Conservation (phyloP, 2,888 invertebrate genomes). For the Bursaphelenchus okinawaensis region DNA sequence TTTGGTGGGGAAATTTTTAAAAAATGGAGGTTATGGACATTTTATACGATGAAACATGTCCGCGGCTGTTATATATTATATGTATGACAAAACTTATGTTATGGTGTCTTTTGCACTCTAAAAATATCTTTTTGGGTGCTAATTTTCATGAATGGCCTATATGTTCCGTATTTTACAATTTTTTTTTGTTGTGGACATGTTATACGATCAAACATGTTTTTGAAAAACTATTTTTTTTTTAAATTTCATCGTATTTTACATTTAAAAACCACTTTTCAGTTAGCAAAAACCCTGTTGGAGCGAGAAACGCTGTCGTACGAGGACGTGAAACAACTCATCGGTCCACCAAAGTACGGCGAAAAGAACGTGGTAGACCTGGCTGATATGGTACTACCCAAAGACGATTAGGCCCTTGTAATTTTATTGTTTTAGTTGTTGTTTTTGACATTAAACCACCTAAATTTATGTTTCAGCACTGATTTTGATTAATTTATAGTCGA, state of each 20-base stretch:
- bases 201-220: neutral
- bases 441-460: neutral
- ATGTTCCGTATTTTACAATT: too few relatives aligned
- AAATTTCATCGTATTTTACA: neutral
- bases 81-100: too few relatives aligned
- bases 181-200: neutral
- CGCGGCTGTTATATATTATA: too few relatives aligned
- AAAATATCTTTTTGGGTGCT: too few relatives aligned
- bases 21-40: neutral
- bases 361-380: slow-evolving; percentile 43
- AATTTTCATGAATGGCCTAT: too few relatives aligned
- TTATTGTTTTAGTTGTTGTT: neutral
- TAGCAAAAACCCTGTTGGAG: slow-evolving; percentile 60
- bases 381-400: slow-evolving; percentile 34
- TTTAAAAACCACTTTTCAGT: slow-evolving; percentile 39
- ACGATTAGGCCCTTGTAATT: slow-evolving; percentile 6
- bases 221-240: slow-evolving; percentile 1
- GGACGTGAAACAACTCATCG: slow-evolving; percentile 79
- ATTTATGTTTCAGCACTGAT: too few relatives aligned
- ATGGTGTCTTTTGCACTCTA: too few relatives aligned
- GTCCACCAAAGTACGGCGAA: slow-evolving; percentile 71
- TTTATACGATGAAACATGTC: neutral
- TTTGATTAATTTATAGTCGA: too few relatives aligned
- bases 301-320: slow-evolving; percentile 61
- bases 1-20: neutral